phyloP scores from a whole-genome alignment of 2,113 vertebrate genomes.

The Rhagologus leucostigma region DNA sequence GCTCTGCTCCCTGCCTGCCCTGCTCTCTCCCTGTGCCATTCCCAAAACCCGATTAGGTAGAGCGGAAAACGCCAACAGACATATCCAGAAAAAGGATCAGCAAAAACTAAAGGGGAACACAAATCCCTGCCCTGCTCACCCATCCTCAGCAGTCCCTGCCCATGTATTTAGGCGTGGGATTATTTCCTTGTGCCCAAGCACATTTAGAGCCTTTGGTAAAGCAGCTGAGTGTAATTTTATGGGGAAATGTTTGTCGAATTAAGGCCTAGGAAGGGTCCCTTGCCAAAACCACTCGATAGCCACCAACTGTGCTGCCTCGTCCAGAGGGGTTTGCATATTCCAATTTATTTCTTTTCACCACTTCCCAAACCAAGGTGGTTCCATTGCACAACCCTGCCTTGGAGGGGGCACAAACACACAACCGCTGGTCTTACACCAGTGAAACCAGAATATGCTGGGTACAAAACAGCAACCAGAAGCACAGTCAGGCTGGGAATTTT shows the following conservation, averaged over 20 bases:
- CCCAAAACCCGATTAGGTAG: accelerated
- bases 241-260: background rate
- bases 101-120: background rate
- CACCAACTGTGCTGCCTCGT: background rate
- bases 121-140: background rate
- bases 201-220: background rate
- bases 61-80: background rate
- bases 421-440: background rate
- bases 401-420: background rate
- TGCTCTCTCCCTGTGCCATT: background rate
- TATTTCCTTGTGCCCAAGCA: background rate
- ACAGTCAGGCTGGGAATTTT: background rate
- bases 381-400: background rate
- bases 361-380: background rate
- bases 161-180: accelerated
- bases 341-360: background rate
- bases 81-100: background rate
- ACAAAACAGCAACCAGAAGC: background rate
- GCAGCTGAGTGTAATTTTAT: background rate
- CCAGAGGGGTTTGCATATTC: background rate
- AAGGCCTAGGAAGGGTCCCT: background rate
- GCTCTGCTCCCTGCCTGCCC: background rate
- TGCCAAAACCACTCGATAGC: background rate
- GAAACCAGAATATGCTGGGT: background rate
- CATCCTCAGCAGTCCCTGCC: background rate